phyloP scores from a whole-genome alignment of 2,113 vertebrate genomes.

The Scomber japonicus region DNA sequence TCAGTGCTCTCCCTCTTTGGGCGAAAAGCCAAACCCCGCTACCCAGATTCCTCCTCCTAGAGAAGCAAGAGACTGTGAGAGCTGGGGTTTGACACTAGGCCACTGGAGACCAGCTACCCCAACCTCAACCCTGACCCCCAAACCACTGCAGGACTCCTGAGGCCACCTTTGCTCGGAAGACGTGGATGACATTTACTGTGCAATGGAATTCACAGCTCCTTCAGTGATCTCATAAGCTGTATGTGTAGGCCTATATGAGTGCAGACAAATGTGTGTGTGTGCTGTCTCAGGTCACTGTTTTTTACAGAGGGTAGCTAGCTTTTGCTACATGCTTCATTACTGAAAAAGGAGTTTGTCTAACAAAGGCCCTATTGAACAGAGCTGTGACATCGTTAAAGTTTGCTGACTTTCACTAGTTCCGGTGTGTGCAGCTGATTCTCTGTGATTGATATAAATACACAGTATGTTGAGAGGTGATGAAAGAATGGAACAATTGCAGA shows the following conservation, averaged over 20 bases:
- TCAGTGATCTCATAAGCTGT: slow-evolving; percentile 44
- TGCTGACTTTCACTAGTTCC: slow-evolving; percentile 54
- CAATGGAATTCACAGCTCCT: slow-evolving; percentile 49
- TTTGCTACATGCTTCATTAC: slow-evolving; percentile 57
- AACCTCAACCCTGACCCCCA: slow-evolving; percentile 72
- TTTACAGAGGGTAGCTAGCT: slow-evolving; percentile 46
- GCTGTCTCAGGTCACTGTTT: slow-evolving; percentile 56
- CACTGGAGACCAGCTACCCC: slow-evolving; percentile 57
- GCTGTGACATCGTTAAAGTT: slow-evolving; percentile 53
- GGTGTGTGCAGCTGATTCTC: slow-evolving; percentile 9
- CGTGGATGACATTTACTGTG: slow-evolving; percentile 68
- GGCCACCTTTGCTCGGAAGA: slow-evolving; percentile 44
- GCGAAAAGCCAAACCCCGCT: slow-evolving; percentile 22
- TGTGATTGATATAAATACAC: slow-evolving; percentile 38
- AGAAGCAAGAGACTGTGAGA: slow-evolving; percentile 20
- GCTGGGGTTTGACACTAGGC: slow-evolving; percentile 69
- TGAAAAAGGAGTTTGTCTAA: slow-evolving; percentile 41
- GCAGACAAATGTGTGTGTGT: slow-evolving; percentile 30
- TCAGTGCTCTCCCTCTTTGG: slow-evolving; percentile 33
- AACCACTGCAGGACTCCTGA: slow-evolving; percentile 62
- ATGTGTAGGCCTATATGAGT: not conserved
- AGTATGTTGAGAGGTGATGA: slow-evolving; percentile 43
- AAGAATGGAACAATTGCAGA: slow-evolving; percentile 46
- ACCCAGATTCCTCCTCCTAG: slow-evolving; percentile 11
- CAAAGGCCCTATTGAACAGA: slow-evolving; percentile 59